A percentile compares a stretch with the other conserved stretches of the same genome.
Evolutionary conservation across 1,140 invertebrate genomes (phyloP).

Genomic region (Drosophila pectinifera): DNA sequence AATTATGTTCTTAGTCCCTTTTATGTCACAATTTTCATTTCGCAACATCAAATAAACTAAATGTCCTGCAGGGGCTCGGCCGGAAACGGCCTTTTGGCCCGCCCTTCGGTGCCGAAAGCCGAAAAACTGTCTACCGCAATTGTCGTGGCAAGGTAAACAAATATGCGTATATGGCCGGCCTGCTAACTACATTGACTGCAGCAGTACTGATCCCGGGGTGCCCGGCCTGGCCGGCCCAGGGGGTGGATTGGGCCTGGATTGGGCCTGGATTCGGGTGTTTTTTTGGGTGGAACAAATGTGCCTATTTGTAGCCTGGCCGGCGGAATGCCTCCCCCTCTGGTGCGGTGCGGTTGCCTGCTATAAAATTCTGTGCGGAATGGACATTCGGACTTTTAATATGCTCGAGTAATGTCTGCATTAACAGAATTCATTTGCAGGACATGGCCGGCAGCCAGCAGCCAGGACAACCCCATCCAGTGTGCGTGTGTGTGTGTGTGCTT

Average conservation of each 20-base stretch:
- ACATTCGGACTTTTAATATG: conserved; percentile 85
- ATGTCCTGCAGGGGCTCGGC: conserved; percentile 53
- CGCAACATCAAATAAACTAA: conserved; percentile 82
- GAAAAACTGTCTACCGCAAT: conserved; percentile 65
- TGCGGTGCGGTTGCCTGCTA: conserved; percentile 68
- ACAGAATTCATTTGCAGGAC: conserved; percentile 83
- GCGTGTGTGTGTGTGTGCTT: conserved; percentile 21
- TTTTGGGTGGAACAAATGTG: conserved; percentile 68
- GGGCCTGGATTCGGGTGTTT: conserved; percentile 17
- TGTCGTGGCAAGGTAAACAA: conserved; percentile 83
- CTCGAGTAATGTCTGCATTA: conserved; percentile 84
- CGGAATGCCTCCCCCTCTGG: conserved; percentile 27
- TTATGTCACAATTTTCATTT: conserved; percentile 84
- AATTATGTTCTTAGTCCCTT: conserved; percentile 84
- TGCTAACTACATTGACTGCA: conserved; percentile 75
- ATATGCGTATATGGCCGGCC: conserved; percentile 62
- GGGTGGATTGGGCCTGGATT: conserved; percentile 18
- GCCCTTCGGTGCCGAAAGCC: conserved; percentile 2
- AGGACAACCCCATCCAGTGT: conserved; percentile 21
- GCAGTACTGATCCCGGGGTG: conserved; percentile 51
- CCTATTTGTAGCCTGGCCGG: conserved; percentile 64
- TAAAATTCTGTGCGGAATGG: conserved; percentile 83
- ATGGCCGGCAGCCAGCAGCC: conserved; percentile 41
- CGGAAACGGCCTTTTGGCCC: conserved; percentile 16
- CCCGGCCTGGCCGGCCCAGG: conserved; percentile 11